These are phyloP conservation scores for Helleia helle DNA, from an alignment of 2,888 invertebrate genomes.

Conservation along the genomic window DNA sequence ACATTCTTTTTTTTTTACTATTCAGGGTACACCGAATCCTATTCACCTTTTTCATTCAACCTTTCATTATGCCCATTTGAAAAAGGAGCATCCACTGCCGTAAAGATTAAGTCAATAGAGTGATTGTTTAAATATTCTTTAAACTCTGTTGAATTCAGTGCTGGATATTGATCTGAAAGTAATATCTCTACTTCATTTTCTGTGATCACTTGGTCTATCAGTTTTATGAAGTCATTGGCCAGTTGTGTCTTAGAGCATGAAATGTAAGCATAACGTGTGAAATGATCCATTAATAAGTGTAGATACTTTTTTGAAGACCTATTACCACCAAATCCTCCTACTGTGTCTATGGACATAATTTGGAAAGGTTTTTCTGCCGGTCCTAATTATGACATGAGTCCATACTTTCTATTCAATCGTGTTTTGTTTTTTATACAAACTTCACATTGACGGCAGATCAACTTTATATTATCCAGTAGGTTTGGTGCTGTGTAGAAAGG, in stretches of 20 bases:
- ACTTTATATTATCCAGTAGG: slow-evolving; percentile 12
- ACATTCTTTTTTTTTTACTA: slow-evolving; percentile 5
- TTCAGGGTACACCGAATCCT: no score
- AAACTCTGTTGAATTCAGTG: slow-evolving; percentile 9
- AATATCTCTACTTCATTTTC: slow-evolving; percentile 10
- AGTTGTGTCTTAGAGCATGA: slow-evolving; percentile 9
- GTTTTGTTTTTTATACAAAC: no score
- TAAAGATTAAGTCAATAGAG: slow-evolving; percentile 7
- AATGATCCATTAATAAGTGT: slow-evolving; percentile 8
- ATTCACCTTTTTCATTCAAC: no score
- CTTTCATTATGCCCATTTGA: no score
- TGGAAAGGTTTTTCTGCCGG: slow-evolving; percentile 8
- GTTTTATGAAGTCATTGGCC: slow-evolving; percentile 10
- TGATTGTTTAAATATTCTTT: slow-evolving; percentile 9
- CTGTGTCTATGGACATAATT: slow-evolving; percentile 12
- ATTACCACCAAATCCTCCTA: slow-evolving; percentile 11
- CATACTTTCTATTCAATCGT: slow-evolving; percentile 9
- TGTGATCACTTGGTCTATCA: slow-evolving; percentile 10
- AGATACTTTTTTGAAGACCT: slow-evolving; percentile 10
- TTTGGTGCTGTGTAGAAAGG: no score
- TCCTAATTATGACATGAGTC: slow-evolving; percentile 10
- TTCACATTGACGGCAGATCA: slow-evolving; percentile 9
- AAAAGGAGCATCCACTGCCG: slow-evolving; percentile 9
- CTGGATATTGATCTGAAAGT: slow-evolving; percentile 10
- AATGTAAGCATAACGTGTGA: no score